Percentiles rank a stretch among this genome's conserved stretches.
phyloP scores from a whole-genome alignment of 1,140 invertebrate genomes.

The Caenorhabditis briggsae region DNA sequence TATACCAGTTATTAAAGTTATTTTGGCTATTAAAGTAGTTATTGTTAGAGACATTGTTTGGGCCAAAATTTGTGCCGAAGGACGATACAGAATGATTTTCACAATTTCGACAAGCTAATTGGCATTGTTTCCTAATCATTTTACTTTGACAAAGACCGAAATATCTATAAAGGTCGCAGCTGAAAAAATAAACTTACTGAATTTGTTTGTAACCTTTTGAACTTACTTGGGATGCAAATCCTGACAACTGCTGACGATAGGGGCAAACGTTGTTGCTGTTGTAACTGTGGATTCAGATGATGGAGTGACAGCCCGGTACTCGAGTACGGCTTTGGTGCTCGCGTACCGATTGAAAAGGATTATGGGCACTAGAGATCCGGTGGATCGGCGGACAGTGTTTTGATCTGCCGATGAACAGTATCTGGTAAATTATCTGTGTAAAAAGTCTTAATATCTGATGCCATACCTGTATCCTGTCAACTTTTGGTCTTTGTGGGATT shows the following conservation, averaged over 20 bases:
- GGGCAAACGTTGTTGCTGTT: not conserved
- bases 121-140: slow-evolving; percentile 23
- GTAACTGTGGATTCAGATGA: not conserved
- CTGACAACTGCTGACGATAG: slow-evolving; percentile 41
- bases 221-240: slow-evolving; percentile 51
- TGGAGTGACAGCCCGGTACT: slow-evolving; percentile 16
- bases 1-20: slow-evolving; percentile 39
- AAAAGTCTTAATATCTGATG: too few relatives aligned
- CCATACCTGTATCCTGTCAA: slow-evolving; percentile 53
- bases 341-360: slow-evolving; percentile 40
- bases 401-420: slow-evolving; percentile 27
- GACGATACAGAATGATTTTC: not conserved
- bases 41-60: slow-evolving; percentile 2
- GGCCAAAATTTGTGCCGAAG: not conserved
- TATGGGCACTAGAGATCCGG: slow-evolving; percentile 26
- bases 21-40: slow-evolving; percentile 21
- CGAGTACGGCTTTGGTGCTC: slow-evolving; percentile 18
- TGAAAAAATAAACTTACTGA: slow-evolving; percentile 9
- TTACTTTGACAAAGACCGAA: slow-evolving; percentile 24
- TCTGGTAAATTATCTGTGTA: not conserved
- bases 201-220: not conserved
- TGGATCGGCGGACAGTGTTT: slow-evolving; percentile 10
- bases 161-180: slow-evolving; percentile 35
- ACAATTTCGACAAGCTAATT: slow-evolving; percentile 27
- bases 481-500: slow-evolving; percentile 52